Conservation (phyloP, 2,797 vertebrate species). For the Limosa lapponica region DNA sequence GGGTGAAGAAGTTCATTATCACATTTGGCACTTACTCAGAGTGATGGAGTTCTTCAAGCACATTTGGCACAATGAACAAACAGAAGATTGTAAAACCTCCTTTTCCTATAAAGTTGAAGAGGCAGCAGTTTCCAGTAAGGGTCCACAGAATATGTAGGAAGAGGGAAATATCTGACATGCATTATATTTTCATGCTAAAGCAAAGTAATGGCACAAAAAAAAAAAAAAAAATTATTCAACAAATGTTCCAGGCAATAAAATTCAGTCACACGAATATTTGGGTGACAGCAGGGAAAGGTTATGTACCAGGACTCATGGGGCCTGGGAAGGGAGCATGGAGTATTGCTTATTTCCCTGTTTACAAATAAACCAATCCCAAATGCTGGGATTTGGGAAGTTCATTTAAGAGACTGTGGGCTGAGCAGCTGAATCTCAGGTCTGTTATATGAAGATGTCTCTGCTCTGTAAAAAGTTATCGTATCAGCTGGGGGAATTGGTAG, state of each 20-base stretch:
- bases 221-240: neutral
- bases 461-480: neutral
- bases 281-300: neutral
- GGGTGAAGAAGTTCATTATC: conserved; percentile 30
- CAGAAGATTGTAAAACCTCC: conserved; percentile 7
- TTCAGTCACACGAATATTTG: neutral
- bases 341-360: neutral
- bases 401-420: neutral
- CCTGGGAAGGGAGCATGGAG: neutral
- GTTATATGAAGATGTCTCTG: neutral
- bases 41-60: conserved; percentile 14
- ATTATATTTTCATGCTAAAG: neutral
- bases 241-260: conserved; percentile 32
- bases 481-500: neutral
- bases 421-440: neutral
- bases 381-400: neutral
- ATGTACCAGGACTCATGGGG: neutral
- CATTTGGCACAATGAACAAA: conserved; percentile 23
- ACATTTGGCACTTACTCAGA: neutral
- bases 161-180: neutral
- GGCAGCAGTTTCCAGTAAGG: neutral
- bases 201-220: neutral
- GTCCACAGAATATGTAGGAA: neutral
- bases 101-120: neutral
- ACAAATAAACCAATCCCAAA: neutral